Evolutionary conservation across 1,140 invertebrate genomes (phyloP), one percentile per base, ranked within the genome.

Genomic region (Orius laevigatus): DNA sequence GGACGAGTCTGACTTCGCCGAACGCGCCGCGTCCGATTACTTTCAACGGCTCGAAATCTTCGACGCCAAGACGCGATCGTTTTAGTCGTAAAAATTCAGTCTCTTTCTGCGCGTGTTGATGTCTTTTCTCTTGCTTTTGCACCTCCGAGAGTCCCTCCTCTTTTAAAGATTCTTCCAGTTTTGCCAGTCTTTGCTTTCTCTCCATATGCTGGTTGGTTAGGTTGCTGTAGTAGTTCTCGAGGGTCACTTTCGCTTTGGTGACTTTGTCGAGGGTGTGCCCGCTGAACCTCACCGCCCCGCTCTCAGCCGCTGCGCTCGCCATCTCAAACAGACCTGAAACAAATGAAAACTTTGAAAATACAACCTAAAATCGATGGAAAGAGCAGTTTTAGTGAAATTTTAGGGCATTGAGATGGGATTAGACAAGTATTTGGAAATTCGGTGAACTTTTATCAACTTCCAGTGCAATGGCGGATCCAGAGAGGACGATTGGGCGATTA

Each of bases 211-310:
- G 94, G 59, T 87, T 78, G 63, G 97, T 87, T 59, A 98, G 78
- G 72, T 98, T 98, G 63, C 83, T 91, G 68, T 98, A 99, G 70
- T 97, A 99, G 69, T 97, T 98, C 70, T 99, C 95, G 60, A 99
- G 70, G 45, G 93, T 95, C 56, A 98, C 87, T 72, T 98, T 98
- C 53, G 94, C 92, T 69, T 96, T 96, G 59, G 92, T 97, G 51
- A 94, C 95, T 71, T 98, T 98, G 73, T 98, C 95, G 60, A 92
- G 72, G 55, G 94, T 97, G 68, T 98, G 88, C 57, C 87, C 87
- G 70, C 86, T 91, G 70, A 93, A 91, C 66, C 83, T 78, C 61
- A 89, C 83, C 58, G 76, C 73, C 61, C 76, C 82, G 63, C 83
- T 79, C 55, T 79, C 79, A 55, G 79, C 77, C 63, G 83, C 78